Conservation (phyloP, 2,113 vertebrate genomes). For the Ciconia maguari region DNA sequence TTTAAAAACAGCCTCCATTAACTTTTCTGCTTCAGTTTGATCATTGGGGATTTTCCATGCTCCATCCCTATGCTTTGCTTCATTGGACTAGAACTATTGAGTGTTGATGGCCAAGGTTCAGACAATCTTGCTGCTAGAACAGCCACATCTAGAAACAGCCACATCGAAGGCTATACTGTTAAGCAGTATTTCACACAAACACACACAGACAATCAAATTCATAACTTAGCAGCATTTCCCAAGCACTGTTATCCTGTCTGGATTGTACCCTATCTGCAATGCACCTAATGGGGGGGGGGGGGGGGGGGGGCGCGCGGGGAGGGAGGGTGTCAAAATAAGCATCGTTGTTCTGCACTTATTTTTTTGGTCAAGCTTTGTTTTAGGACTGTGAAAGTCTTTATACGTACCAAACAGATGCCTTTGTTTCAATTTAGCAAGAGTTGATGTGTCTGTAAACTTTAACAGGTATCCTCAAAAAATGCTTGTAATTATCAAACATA, state of each 20-base stretch:
- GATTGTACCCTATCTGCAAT: background rate
- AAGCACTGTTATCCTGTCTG: background rate
- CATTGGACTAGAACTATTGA: background rate
- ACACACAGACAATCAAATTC: background rate
- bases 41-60: background rate
- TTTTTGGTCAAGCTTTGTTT: background rate
- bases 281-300: background rate
- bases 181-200: background rate
- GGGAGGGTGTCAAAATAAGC: background rate
- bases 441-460: background rate
- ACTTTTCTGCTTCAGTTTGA: background rate
- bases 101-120: background rate
- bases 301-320: too few relatives aligned
- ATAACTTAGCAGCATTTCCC: background rate
- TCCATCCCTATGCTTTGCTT: background rate
- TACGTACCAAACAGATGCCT: background rate
- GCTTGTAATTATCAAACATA: background rate
- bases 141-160: background rate
- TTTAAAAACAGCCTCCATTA: background rate
- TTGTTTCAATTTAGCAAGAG: background rate
- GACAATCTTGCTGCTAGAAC: background rate
- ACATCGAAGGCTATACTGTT: background rate
- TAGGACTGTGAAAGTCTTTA: background rate
- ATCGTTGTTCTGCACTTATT: background rate
- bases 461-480: background rate